These are phyloP conservation scores for Caenorhabditis imperialis DNA, from an alignment of 2,888 invertebrate genomes.

Conservation along the genomic window DNA sequence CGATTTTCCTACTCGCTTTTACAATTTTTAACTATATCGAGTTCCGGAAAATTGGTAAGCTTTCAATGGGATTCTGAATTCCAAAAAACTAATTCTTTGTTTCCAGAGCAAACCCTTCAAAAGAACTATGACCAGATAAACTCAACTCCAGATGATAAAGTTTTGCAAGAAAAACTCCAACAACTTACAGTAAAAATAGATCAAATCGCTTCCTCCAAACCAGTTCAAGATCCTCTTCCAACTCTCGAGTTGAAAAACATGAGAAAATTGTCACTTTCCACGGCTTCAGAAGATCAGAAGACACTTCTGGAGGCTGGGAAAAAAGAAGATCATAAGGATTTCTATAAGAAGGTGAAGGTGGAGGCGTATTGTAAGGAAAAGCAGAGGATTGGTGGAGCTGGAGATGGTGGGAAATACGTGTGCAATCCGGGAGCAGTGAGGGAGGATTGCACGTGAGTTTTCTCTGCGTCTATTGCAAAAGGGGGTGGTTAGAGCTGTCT, in stretches of 20 bases:
- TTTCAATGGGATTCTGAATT: too few relatives aligned
- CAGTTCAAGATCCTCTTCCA: too few relatives aligned
- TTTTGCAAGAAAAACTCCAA: too few relatives aligned
- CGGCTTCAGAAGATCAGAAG: background rate
- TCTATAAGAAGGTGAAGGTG: constrained; percentile 12
- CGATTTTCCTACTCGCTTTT: background rate
- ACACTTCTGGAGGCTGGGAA: background rate
- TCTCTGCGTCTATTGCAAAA: too few relatives aligned
- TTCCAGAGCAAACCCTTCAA: too few relatives aligned
- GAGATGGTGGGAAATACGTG: constrained; percentile 58
- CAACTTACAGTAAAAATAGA: too few relatives aligned
- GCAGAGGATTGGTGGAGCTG: constrained; percentile 41
- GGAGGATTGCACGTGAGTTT: constrained; percentile 36
- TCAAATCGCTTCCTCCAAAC: too few relatives aligned
- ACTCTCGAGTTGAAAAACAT: background rate
- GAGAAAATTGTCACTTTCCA: background rate
- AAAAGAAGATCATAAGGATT: background rate
- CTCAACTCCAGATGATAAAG: too few relatives aligned
- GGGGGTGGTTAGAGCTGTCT: too few relatives aligned
- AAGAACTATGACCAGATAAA: too few relatives aligned
- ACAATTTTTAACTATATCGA: constrained; percentile 12
- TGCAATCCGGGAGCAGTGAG: constrained; percentile 32
- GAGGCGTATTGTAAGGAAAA: constrained; percentile 34
- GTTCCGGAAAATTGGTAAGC: constrained; percentile 10
- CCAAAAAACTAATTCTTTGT: too few relatives aligned